phyloP scores from a whole-genome alignment of 23 tunicate species.

The Styela clava region DNA sequence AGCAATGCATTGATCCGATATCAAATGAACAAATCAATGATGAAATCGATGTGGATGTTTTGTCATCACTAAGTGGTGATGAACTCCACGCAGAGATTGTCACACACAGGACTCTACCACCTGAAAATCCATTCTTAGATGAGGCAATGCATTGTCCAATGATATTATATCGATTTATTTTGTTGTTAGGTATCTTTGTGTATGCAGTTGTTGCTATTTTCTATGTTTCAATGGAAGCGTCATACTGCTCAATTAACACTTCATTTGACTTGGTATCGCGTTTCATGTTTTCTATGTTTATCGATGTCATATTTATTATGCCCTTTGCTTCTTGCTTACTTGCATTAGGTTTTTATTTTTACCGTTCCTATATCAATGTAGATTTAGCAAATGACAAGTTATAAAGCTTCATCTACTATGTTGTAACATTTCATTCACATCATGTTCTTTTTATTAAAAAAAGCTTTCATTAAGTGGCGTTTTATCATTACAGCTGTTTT shows the following conservation, averaged over 20 bases:
- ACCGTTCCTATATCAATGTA: neutral
- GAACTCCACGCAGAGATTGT: neutral
- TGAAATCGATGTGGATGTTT: neutral
- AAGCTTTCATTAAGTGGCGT: too few relatives aligned
- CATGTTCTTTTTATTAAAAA: too few relatives aligned
- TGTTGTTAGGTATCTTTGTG: too few relatives aligned
- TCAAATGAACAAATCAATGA: neutral
- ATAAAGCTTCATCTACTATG: too few relatives aligned
- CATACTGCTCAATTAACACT: neutral
- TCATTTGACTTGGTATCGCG: neutral
- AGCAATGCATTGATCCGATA: neutral
- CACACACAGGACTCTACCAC: neutral
- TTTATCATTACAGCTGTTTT: too few relatives aligned
- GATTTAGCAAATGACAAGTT: neutral
- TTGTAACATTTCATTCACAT: too few relatives aligned
- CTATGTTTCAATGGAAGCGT: neutral
- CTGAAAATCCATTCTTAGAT: neutral
- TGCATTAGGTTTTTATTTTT: neutral
- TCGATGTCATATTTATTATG: neutral
- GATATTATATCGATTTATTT: neutral
- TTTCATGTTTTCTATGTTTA: neutral
- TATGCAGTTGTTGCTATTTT: neutral
- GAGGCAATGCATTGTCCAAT: neutral
- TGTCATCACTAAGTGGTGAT: neutral
- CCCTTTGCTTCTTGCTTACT: neutral